These are phyloP conservation scores for Drosophila lacicola DNA, from an alignment of 2,888 invertebrate genomes.

Conservation along the genomic window DNA sequence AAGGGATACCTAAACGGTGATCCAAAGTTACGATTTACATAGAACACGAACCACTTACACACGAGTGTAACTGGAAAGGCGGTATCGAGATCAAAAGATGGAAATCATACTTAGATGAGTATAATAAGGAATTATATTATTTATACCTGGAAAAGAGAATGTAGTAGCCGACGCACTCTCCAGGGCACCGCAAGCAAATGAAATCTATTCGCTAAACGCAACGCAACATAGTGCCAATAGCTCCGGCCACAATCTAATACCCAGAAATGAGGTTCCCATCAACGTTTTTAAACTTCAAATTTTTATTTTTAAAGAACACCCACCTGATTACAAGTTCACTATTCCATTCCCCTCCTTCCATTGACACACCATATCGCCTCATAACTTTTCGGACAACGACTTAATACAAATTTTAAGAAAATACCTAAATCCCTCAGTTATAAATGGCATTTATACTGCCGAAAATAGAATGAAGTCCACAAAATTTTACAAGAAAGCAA, in stretches of 20 bases:
- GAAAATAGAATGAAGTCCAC: not conserved
- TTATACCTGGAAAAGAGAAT: slow-evolving; percentile 18
- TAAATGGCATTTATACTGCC: slow-evolving; percentile 17
- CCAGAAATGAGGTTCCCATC: slow-evolving; percentile 2
- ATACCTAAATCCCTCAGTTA: slow-evolving; percentile 24
- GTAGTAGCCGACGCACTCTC: slow-evolving; percentile 1
- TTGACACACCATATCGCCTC: slow-evolving; percentile 12
- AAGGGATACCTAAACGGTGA: slow-evolving; percentile 11
- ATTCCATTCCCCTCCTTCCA: slow-evolving; percentile 19
- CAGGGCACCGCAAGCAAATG: not conserved
- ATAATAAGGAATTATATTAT: slow-evolving; percentile 19
- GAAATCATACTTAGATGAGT: slow-evolving; percentile 16
- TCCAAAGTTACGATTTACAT: slow-evolving; percentile 20
- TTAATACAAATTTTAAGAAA: slow-evolving; percentile 19
- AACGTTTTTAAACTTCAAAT: slow-evolving; percentile 3
- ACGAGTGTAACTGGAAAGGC: slow-evolving; percentile 19
- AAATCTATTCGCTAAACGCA: slow-evolving; percentile 1
- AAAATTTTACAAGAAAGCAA: not conserved
- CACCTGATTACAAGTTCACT: slow-evolving; percentile 9
- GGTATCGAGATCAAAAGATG: slow-evolving; percentile 15
- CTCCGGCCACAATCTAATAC: not conserved
- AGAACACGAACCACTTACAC: slow-evolving; percentile 26
- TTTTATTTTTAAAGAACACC: not conserved
- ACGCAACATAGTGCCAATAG: slow-evolving; percentile 16
- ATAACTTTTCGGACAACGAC: not conserved